A percentile compares a stretch with the other conserved stretches of the same genome.
These are phyloP conservation scores for Pangasius djambal DNA, from an alignment of 2,797 vertebrate species.

Conservation along the genomic window DNA sequence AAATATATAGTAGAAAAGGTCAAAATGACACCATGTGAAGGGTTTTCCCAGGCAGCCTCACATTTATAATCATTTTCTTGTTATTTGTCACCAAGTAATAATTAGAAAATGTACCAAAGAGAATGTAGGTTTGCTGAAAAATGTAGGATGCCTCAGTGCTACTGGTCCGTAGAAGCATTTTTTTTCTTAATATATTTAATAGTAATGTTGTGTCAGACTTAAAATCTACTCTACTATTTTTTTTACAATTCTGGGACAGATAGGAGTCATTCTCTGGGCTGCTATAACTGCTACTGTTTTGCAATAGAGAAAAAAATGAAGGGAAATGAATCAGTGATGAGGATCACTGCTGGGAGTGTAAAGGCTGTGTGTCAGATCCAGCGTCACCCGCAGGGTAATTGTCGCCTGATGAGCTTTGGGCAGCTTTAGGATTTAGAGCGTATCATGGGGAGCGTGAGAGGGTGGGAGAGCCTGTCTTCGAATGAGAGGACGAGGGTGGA, in stretches of 20 bases:
- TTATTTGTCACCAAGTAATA: not conserved
- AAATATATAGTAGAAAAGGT: not conserved
- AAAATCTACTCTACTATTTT: not conserved
- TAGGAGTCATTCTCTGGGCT: not conserved
- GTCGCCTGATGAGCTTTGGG: conserved; percentile 66
- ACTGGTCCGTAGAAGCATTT: not conserved
- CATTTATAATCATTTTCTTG: not conserved
- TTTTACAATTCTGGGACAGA: not conserved
- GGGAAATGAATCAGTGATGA: conserved; percentile 2
- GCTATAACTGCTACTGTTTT: not conserved
- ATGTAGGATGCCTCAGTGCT: not conserved
- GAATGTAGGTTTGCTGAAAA: not conserved
- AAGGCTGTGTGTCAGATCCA: conserved; percentile 41
- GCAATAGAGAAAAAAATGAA: not conserved
- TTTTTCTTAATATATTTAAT: not conserved
- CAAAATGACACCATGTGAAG: not conserved
- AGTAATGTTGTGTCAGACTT: not conserved
- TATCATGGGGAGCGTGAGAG: conserved; percentile 54
- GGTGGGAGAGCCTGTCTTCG: conserved; percentile 29
- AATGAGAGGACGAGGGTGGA: conserved; percentile 27
- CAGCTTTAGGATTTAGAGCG: conserved; percentile 67
- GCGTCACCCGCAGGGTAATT: conserved; percentile 56
- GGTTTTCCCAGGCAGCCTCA: not conserved
- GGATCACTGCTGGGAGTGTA: conserved; percentile 25
- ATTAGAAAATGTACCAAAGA: not conserved